A percentile compares a stretch with the other conserved stretches of the same genome.
These are phyloP conservation scores for Neodiprion fabricii DNA, from an alignment of 1,140 invertebrate species.

Conservation along the genomic window DNA sequence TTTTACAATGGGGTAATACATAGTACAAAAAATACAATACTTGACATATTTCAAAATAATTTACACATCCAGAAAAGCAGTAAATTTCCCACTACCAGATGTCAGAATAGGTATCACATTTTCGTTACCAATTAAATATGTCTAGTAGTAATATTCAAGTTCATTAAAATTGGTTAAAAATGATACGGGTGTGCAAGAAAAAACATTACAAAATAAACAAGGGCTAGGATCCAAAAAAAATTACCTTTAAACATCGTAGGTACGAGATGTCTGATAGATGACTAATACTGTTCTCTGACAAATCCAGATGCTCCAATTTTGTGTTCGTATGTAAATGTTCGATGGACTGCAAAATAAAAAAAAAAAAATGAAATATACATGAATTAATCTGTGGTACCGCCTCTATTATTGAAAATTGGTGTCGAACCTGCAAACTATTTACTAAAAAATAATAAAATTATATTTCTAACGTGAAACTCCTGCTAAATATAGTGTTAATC, in stretches of 20 bases:
- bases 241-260: conserved; percentile 81
- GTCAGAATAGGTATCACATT: no score
- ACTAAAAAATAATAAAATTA: neutral
- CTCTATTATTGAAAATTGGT: neutral
- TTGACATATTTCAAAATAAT: no score
- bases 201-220: conserved; percentile 22
- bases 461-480: conserved; percentile 5
- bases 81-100: no score
- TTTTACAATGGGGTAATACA: no score
- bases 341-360: conserved; percentile 71
- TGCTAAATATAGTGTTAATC: conserved; percentile 2
- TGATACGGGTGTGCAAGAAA: conserved; percentile 13
- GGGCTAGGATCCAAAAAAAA: conserved; percentile 22
- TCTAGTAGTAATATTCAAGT: no score
- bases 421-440: no score
- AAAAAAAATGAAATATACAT: conserved; percentile 20
- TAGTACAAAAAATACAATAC: no score
- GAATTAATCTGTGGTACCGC: neutral
- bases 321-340: conserved; percentile 84
- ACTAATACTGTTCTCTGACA: conserved; percentile 88
- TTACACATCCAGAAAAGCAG: no score
- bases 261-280: conserved; percentile 84
- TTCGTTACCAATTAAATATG: no score
- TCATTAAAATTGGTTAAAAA: neutral
- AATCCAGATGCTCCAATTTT: conserved; percentile 81